Conservation (phyloP, 2,797 vertebrate species). For the Gadopsis bispinosus region DNA sequence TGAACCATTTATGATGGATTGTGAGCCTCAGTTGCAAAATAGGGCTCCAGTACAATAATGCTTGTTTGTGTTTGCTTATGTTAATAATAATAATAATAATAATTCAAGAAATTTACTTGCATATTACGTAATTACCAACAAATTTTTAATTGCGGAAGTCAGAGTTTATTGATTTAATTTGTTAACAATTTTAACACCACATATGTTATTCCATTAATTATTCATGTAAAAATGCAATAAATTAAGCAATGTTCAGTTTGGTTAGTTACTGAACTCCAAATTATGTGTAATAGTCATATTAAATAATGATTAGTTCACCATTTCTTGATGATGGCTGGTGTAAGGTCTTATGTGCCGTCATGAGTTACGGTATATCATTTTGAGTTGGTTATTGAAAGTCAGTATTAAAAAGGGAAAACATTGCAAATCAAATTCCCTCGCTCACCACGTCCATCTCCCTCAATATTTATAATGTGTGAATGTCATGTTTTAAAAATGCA, state of each 20-base stretch:
- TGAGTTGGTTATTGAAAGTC: slow-evolving; percentile 36
- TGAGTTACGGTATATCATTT: slow-evolving; percentile 28
- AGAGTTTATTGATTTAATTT: not conserved
- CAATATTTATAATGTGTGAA: slow-evolving; percentile 53
- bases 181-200: slow-evolving; percentile 3
- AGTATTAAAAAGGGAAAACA: slow-evolving; percentile 43
- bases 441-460: slow-evolving; percentile 32
- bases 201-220: slow-evolving; percentile 9
- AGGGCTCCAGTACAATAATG: not conserved
- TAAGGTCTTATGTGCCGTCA: slow-evolving; percentile 21
- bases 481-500: slow-evolving; percentile 73
- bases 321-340: slow-evolving; percentile 38
- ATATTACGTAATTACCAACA: slow-evolving; percentile 1
- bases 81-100: not conserved
- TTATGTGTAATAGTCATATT: slow-evolving; percentile 35
- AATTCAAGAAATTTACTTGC: not conserved
- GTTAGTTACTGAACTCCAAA: slow-evolving; percentile 2
- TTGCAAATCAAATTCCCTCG: slow-evolving; percentile 18
- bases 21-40: not conserved
- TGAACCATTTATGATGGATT: slow-evolving; percentile 20
- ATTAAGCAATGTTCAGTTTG: slow-evolving; percentile 4
- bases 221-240: slow-evolving; percentile 8
- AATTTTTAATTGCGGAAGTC: not conserved
- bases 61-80: not conserved
- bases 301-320: slow-evolving; percentile 71